Base-by-base conservation (phyloP, 53 echinoderm and acorn worm species). In the Paelopatides confundens region DNA sequence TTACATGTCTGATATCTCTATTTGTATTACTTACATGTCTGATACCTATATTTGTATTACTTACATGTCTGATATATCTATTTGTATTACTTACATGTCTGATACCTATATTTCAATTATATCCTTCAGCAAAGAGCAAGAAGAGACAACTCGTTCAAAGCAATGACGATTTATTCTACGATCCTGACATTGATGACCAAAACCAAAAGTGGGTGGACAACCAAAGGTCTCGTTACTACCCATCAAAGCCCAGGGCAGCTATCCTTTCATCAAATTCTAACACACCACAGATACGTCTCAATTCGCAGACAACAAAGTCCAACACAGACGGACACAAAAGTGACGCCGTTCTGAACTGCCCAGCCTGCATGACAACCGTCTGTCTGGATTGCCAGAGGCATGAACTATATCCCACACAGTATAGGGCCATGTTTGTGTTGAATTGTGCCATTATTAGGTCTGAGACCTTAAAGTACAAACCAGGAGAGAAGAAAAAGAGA, bases 311-410 rank as follows among this genome's bases (percentile, higher is more conserved):
- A 7, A 13, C 28, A 3, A 18, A 35, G 24, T 31, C 68, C 2
- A 21, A 21, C 17, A 21, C 18, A 58, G 24, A 21, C 21, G 58
- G 58, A n/a, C 52, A 85, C 66, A 69, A 88, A 62, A 94, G 92
- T 37, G 99, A 99, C 64, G 99, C 99, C 15, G 85, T 99, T 31
- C 50, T 99, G 69, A 99, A 95, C 94, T 99, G 99, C 69, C 99
- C 99, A 14, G 99, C 99, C 1, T 99, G 99, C 66, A 77, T 99
- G 91, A 94, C 99, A 15, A 94, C 95, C 30, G 88, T 99, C 31
- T 99, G 99, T 69, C 71, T 99, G 40, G 99, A 99, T 82, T 99
- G 99, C 65, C 99, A 99, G 85, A 87, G 95, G 27, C 99, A 99
- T 46, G 99, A 99, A 33, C 85, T 96, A 17, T 99, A 99, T 84